Evolutionary conservation across 2,888 invertebrate species (phyloP).

Genomic region (Ctenicera cuprea): DNA sequence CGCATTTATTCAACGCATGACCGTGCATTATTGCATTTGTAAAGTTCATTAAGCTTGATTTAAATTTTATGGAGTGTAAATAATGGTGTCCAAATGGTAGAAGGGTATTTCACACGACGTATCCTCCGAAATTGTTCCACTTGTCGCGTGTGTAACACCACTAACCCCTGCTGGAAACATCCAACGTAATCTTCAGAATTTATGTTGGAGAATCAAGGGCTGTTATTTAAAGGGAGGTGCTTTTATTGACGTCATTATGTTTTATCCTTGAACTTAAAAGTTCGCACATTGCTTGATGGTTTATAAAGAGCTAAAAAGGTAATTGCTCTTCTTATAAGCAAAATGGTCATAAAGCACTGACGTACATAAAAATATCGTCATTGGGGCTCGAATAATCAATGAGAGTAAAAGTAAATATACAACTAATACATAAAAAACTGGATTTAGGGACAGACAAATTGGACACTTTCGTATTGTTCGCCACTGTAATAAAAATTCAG

Average conservation of each 20-base stretch:
- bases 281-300: slow-evolving; percentile 9
- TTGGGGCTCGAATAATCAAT: too few relatives aligned
- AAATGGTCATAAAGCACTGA: background rate
- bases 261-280: slow-evolving; percentile 35
- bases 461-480: too few relatives aligned
- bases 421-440: too few relatives aligned
- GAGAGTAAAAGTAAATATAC: too few relatives aligned
- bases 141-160: slow-evolving; percentile 23
- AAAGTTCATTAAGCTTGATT: slow-evolving; percentile 21
- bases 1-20: slow-evolving; percentile 11
- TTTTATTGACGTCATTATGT: slow-evolving; percentile 32
- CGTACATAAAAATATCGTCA: background rate
- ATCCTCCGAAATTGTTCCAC: slow-evolving; percentile 9
- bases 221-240: slow-evolving; percentile 11
- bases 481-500: too few relatives aligned
- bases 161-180: slow-evolving; percentile 22
- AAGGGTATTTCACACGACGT: background rate
- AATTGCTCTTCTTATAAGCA: background rate
- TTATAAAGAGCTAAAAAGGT: slow-evolving; percentile 14
- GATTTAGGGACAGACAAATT: too few relatives aligned
- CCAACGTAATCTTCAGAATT: slow-evolving; percentile 28
- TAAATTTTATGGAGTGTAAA: slow-evolving; percentile 13
- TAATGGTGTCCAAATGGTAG: background rate
- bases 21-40: slow-evolving; percentile 23
- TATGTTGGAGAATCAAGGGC: slow-evolving; percentile 17